A percentile compares a stretch with the other conserved stretches of the same genome.
Evolutionary conservation across 2,113 vertebrate species (phyloP).

Genomic region (Entosphenus tridentatus): DNA sequence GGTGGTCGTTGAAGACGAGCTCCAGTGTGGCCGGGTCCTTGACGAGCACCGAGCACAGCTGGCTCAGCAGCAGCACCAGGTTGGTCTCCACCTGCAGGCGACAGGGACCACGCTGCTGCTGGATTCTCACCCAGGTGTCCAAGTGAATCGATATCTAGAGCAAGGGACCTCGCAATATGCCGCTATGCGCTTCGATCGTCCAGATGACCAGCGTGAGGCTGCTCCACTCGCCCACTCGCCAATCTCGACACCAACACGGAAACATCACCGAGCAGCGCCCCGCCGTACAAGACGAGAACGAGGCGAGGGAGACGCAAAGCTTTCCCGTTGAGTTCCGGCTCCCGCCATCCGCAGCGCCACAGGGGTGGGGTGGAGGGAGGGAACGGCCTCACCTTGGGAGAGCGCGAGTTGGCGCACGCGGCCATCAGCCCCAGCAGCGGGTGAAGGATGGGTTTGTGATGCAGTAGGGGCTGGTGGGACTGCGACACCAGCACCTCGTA

Average conservation of each 20-base stretch:
- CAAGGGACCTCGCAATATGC: neutral
- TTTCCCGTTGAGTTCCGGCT: neutral
- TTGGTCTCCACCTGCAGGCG: constrained; percentile 39
- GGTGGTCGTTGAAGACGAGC: constrained; percentile 48
- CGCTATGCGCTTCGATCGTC: too few relatives aligned
- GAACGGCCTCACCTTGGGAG: neutral
- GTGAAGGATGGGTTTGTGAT: constrained; percentile 43
- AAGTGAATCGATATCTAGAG: neutral
- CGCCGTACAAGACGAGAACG: neutral
- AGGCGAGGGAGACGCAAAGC: neutral
- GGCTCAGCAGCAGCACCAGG: constrained; percentile 73
- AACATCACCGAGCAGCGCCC: neutral
- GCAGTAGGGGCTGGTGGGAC: constrained; percentile 57
- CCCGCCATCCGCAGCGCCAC: neutral
- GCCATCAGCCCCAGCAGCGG: constrained; percentile 53
- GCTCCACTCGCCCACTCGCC: neutral
- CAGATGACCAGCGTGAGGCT: neutral
- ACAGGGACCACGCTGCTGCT: constrained; percentile 15
- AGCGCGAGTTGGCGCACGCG: constrained; percentile 30
- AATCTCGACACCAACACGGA: neutral
- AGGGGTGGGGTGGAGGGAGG: neutral
- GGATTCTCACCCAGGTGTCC: neutral
- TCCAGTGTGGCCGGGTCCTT: constrained; percentile 55
- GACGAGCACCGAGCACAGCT: constrained; percentile 63
- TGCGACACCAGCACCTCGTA: constrained; percentile 80